Evolutionary conservation across 2,797 vertebrate species (phyloP).

Genomic region (Chrysocyon brachyurus): DNA sequence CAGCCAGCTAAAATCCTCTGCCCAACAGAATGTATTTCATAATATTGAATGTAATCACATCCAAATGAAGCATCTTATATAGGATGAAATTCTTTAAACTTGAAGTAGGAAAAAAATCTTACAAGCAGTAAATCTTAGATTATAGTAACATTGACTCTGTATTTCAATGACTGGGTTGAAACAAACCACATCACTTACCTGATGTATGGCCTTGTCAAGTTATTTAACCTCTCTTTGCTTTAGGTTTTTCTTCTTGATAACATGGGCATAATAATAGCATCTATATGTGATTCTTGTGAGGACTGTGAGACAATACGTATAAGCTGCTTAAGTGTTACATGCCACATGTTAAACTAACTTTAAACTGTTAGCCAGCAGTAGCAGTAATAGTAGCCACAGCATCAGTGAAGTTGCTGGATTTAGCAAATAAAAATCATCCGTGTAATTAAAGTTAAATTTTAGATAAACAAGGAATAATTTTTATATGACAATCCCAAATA

Average conservation of each 20-base stretch:
- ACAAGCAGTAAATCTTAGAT: not conserved
- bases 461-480: not conserved
- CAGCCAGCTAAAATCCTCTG: not conserved
- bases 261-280: not conserved
- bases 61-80: not conserved
- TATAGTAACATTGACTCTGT: not conserved
- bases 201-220: not conserved
- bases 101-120: not conserved
- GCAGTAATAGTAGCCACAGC: not conserved
- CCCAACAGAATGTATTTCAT: not conserved
- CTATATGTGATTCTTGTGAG: not conserved
- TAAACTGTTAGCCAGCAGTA: not conserved
- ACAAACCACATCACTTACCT: not conserved
- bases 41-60: not conserved
- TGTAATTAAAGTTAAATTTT: not conserved
- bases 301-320: not conserved
- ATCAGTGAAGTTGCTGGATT: not conserved
- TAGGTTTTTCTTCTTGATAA: not conserved
- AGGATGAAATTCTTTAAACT: not conserved
- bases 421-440: not conserved
- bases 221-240: not conserved
- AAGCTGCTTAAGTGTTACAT: not conserved
- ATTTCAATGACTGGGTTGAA: not conserved
- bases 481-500: not conserved
- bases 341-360: not conserved